Evolutionary conservation across 1,140 invertebrate genomes (phyloP).

Genomic region (Eriocheir sinensis): DNA sequence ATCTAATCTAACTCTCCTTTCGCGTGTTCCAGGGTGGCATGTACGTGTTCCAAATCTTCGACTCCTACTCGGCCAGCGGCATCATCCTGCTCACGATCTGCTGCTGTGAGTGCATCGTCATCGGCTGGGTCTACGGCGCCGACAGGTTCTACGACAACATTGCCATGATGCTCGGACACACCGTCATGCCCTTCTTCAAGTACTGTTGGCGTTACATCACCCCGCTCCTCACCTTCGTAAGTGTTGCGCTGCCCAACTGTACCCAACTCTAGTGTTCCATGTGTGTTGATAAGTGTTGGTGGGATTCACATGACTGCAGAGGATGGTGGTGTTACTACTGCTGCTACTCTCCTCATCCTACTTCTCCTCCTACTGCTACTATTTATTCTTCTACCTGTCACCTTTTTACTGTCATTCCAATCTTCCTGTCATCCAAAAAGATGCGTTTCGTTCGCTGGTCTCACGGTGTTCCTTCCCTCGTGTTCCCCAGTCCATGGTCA

Average conservation of each 20-base stretch:
- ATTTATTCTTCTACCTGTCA: not conserved
- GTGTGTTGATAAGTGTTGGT: no score
- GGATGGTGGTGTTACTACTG: no score
- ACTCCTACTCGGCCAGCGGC: constrained; percentile 85
- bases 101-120: constrained; percentile 83
- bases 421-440: no score
- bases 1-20: no score
- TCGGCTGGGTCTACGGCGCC: constrained; percentile 84
- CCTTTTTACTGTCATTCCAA: no score
- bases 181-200: constrained; percentile 82
- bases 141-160: constrained; percentile 82
- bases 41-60: constrained; percentile 85
- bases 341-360: no score
- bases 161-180: constrained; percentile 83
- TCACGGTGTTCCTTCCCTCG: no score
- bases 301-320: no score
- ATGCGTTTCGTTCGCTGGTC: no score
- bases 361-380: not conserved
- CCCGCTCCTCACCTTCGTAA: constrained; percentile 83
- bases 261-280: no score
- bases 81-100: constrained; percentile 83
- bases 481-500: constrained; percentile 84
- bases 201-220: constrained; percentile 83
- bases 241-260: no score
- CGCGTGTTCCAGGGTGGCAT: constrained; percentile 83